Evolutionary conservation across 2,888 invertebrate genomes (phyloP), one percentile per base, ranked within the genome.

Genomic region (Heliconius cydno): DNA sequence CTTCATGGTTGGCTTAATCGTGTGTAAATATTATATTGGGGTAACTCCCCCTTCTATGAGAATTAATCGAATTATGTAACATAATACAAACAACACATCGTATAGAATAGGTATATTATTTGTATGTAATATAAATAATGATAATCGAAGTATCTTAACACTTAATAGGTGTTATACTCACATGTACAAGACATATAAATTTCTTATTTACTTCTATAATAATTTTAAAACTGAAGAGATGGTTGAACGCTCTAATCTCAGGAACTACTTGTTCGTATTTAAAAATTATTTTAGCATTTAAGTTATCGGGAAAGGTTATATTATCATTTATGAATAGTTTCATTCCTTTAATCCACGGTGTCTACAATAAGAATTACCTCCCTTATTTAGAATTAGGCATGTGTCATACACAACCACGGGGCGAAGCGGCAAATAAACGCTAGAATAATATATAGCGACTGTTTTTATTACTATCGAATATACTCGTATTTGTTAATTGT

Each of bases 1-100:
- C 92, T 92, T 92, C 91, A 88, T 90, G 86, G 86, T 86, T 84
- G 86, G 78, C 73, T 80, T 82, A 82, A 82, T 79, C 79, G 80
- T 60, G 79, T 74, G 80, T 80, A 57, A 73, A 74, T 71, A 75
- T 57, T 78, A n/a, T 72, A 74, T 71, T 68, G 70, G 79, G 79
- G 72, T 30, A 28, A 60, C 73, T 71, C 66, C 67, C 67, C 76
- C 71, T 52, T 71, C 41, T 65, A 15, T 65, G 30, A 38, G 38
- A 67, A 60, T 74, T 78, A 74, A 78, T 78, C 72, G 60, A 78
- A 78, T 78, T 74, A 70, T 77, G 9, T 25, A 30, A 28, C 70
- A 60, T 46, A 38, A 60, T 38, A 25, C 57, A 34, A 15, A 60
- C 57, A 73, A 60, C 15, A 34, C 19, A 65, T 65, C 15, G 15